Evolutionary conservation across 2,888 invertebrate genomes (phyloP), one percentile per base, ranked within the genome.

Genomic region (Chesias legatella): DNA sequence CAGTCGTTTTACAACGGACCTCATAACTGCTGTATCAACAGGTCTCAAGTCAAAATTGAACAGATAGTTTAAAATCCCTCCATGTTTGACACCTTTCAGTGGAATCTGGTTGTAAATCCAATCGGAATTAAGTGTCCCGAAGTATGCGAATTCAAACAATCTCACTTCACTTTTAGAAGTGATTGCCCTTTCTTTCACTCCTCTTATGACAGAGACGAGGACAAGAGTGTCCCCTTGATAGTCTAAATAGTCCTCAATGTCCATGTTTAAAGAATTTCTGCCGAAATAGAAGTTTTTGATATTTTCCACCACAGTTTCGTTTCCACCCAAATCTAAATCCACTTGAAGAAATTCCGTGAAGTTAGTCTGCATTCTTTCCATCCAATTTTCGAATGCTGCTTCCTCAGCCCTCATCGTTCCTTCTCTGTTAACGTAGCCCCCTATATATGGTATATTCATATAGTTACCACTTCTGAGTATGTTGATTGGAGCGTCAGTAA

Each of bases 211-310:
- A 0, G 88, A 70, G 3, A 82, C 63, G 1, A 73, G 51, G 3
- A 80, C 63, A 22, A 79, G 53, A 2, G 72, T 73, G 29, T 88
- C 88, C 9, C 88, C 88, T 22, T 80, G 61, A 39, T 75, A 88
- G 8, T 76, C 75, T 17, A 88, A 62, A 43, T 59, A 88, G 45
- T 84, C 81, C 36, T 76, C 68, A 33, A 83, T 76, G 1, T 57
- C 70, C 63, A 76, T 73, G 24, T 53, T 65, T 1, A 81, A 62
- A 0, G 43, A 21, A 11, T 53, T 65, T 6, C 66, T 63, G 0
- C 55, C 53, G 29, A 86, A 86, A 50, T 88, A 88, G 36, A 64
- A 72, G 0, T 71, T 57, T 10, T 71, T 65, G 10, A 86, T 72
- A 1, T 43, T 35, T 6, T 64, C 57, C 0, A 63, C 61, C 5